Percentiles rank a stretch among this genome's conserved stretches.
Evolutionary conservation across 2,888 invertebrate species (phyloP).

Genomic region (Saturnia japonica): DNA sequence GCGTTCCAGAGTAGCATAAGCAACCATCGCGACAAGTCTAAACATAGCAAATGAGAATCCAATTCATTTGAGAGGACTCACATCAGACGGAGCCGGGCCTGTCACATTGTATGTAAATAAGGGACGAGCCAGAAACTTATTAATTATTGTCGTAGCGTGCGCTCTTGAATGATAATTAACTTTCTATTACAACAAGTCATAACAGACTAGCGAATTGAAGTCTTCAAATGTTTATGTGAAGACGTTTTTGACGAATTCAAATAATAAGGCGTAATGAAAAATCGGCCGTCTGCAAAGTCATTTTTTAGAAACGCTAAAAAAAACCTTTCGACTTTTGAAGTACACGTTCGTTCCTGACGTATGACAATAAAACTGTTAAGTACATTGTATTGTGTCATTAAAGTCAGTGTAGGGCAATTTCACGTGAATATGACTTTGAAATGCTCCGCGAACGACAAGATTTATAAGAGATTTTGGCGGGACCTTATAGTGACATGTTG

Average conservation of each 20-base stretch:
- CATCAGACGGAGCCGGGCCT: constrained; percentile 23
- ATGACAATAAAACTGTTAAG: too few species aligned
- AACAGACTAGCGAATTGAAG: constrained; percentile 35
- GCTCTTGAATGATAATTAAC: constrained; percentile 65
- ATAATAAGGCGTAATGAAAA: constrained; percentile 20
- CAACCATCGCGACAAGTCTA: constrained; percentile 14
- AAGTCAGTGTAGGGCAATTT: too few species aligned
- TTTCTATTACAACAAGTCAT: constrained; percentile 44
- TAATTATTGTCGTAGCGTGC: constrained; percentile 72
- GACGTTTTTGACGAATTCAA: too few species aligned
- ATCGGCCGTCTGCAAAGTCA: constrained; percentile 38
- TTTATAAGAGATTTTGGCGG: too few species aligned
- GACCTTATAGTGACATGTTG: too few species aligned
- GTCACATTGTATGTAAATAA: constrained; percentile 75
- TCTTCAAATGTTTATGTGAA: too few species aligned
- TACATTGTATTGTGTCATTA: too few species aligned
- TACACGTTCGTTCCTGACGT: constrained; percentile 4
- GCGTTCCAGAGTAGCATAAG: background rate
- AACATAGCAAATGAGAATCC: constrained; percentile 14
- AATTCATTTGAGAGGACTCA: constrained; percentile 10
- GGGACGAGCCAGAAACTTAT: constrained; percentile 71
- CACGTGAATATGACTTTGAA: too few species aligned
- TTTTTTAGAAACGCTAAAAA: constrained; percentile 34
- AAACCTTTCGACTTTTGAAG: too few species aligned
- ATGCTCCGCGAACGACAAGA: too few species aligned